Conservation (phyloP, 2,113 vertebrate species). For the Cebus imitator region DNA sequence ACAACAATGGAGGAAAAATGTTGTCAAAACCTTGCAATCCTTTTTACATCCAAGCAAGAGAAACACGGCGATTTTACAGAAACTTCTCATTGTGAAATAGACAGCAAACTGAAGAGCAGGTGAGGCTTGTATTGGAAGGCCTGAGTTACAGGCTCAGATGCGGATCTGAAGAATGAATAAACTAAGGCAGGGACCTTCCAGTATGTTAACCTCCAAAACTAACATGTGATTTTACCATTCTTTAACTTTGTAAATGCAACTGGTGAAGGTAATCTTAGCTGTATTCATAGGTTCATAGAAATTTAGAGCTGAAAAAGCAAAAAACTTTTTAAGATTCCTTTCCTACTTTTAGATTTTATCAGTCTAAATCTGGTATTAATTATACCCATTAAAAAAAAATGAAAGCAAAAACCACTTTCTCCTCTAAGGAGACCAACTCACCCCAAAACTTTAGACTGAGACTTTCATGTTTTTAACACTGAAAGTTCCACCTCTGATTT, state of each 20-base stretch:
- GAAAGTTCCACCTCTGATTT: neutral
- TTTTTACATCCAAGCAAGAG: constrained; percentile 10
- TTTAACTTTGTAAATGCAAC: neutral
- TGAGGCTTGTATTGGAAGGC: neutral
- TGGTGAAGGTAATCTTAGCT: neutral
- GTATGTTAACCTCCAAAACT: neutral
- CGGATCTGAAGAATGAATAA: neutral
- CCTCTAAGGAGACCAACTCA: neutral
- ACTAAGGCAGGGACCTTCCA: neutral
- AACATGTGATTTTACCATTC: neutral
- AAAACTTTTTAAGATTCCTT: neutral
- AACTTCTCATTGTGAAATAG: neutral
- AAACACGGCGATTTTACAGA: neutral
- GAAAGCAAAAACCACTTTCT: neutral
- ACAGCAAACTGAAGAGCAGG: neutral
- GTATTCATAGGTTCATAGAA: neutral
- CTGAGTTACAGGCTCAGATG: neutral
- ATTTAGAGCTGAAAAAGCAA: neutral
- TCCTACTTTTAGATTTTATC: neutral
- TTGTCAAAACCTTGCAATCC: neutral
- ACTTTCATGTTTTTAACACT: neutral
- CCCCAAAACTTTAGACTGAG: neutral
- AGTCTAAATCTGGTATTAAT: neutral
- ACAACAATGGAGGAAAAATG: neutral
- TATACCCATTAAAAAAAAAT: neutral